Percentiles rank a stretch among this genome's conserved stretches.
phyloP scores from a whole-genome alignment of 2,888 invertebrate genomes.

The Caenorhabditis afra region DNA sequence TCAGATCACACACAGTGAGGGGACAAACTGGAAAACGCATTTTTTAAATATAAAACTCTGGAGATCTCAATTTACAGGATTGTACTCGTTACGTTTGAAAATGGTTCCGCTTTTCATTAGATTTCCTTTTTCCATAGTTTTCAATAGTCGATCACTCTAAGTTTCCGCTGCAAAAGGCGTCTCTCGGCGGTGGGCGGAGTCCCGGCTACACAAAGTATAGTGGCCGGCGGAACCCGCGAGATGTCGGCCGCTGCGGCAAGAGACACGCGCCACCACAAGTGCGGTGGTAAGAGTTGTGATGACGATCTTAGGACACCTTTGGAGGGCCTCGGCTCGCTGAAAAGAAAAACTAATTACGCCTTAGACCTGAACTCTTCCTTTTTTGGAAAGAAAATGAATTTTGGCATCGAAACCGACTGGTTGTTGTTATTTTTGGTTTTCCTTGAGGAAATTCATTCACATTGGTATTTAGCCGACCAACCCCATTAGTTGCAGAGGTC shows the following conservation, averaged over 20 bases:
- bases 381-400: neutral
- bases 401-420: neutral
- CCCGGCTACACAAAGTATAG: conserved; percentile 15
- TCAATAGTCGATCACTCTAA: neutral
- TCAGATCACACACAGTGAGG: no score
- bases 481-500: conserved; percentile 42
- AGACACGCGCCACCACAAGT: neutral
- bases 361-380: conserved; percentile 55
- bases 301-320: conserved; percentile 67
- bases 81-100: no score
- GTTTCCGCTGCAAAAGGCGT: neutral
- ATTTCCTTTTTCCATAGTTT: no score
- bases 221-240: conserved; percentile 34
- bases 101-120: no score
- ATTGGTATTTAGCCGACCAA: neutral
- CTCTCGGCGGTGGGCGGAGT: conserved; percentile 45
- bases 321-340: conserved; percentile 61
- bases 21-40: no score
- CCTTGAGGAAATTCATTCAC: neutral
- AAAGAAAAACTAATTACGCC: conserved; percentile 60
- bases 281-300: conserved; percentile 56
- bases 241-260: conserved; percentile 33
- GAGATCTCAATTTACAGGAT: no score
- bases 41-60: no score
- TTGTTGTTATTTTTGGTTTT: neutral